Evolutionary conservation across 2,113 vertebrate species (phyloP), one percentile per base, ranked within the genome.

Genomic region (Macaca nemestrina): DNA sequence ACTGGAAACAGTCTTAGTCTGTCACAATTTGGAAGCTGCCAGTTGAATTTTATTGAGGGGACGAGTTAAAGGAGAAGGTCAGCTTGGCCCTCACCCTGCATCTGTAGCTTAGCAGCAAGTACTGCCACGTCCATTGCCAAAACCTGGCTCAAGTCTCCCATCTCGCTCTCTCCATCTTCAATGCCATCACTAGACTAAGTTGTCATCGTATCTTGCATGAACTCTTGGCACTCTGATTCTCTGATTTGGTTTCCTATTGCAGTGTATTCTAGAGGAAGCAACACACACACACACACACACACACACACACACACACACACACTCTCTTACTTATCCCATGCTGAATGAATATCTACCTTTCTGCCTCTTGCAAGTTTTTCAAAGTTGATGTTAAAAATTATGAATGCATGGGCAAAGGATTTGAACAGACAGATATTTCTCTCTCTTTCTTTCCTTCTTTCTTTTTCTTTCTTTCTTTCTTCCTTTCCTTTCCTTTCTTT

Each of bases 181-280:
- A 17, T 5, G 43, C 25, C 0, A 0, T 43, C n/a, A 12, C 22
- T 40, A 3, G 25, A 67, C 43, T 14, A 48, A 45, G 2, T 22
- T 2, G 7, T 27, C 30, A 23, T 20, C 6, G 4, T 64, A 14
- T 64, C 12, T 32, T 16, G 12, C 30, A 10, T 61, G 16, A 91
- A 61, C 76, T 57, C 57, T 67, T 13, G 14, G 38, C 6, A 7
- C 43, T 5, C 7, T 32, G 59, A 64, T 64, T 25, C 22, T 76
- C 75, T 25, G 22, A 17, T 87, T 80, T 6, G 16, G 9, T 38
- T 35, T 72, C 68, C 38, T n/a, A 25, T 3, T 14, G 38, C 5
- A 0, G 2, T 40, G 20, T 22, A 32, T 20, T 64, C 86, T 64
- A 82, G 23, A 17, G 6, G 32, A 78, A 61, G 68, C 4, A 5